phyloP scores from a whole-genome alignment of 1,140 invertebrate species.

The Zaprionus africanus region DNA sequence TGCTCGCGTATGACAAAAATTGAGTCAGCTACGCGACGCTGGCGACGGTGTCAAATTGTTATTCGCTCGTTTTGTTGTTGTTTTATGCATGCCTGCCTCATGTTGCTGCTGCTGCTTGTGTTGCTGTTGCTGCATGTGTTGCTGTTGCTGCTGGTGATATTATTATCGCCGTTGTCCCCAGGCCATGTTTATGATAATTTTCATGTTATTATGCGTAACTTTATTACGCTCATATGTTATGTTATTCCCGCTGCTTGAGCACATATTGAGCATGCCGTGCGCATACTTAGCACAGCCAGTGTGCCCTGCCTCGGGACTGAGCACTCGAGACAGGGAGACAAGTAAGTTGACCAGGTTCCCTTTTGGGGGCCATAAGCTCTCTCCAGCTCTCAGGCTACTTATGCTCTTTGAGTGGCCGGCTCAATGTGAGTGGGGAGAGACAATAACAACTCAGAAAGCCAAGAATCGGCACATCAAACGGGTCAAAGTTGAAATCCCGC shows the following conservation, averaged over 20 bases:
- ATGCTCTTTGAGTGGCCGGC: background rate
- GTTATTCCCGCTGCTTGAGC: constrained; percentile 14
- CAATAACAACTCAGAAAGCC: constrained; percentile 60
- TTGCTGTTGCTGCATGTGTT: background rate
- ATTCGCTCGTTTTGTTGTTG: constrained; percentile 13
- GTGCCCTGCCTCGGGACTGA: background rate
- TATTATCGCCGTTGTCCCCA: constrained; percentile 13
- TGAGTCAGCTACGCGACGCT: constrained; percentile 5
- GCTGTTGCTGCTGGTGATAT: constrained; percentile 9
- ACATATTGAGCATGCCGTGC: constrained; percentile 8
- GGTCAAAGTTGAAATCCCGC: constrained; percentile 68
- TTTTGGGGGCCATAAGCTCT: background rate
- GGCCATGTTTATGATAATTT: constrained; percentile 47
- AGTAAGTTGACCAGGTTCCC: background rate
- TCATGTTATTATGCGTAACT: constrained; percentile 45
- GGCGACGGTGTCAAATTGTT: constrained; percentile 33
- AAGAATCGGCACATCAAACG: constrained; percentile 59
- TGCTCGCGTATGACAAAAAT: constrained; percentile 27
- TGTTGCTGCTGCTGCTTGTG: background rate
- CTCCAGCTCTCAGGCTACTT: background rate
- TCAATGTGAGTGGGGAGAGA: background rate
- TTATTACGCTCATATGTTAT: constrained; percentile 37
- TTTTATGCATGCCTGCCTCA: constrained; percentile 2
- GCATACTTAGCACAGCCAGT: background rate
- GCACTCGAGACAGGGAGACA: background rate